A percentile compares a stretch with the other conserved stretches of the same genome.
Evolutionary conservation across 1,140 invertebrate species (phyloP).

Genomic region (Aporrectodea caliginosa): DNA sequence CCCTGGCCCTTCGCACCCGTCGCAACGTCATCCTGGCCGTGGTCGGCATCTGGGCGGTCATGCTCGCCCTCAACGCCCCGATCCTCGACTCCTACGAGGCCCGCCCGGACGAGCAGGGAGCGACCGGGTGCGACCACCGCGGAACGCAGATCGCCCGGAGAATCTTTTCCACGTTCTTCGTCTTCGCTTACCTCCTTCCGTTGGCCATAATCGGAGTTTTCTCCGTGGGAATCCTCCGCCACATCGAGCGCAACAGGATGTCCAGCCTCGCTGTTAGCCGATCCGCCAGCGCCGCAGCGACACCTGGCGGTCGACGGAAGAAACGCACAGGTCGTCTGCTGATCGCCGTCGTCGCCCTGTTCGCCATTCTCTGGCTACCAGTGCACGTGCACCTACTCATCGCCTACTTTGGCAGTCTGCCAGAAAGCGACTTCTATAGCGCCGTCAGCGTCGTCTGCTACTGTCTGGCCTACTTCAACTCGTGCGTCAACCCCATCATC

Average conservation of each 20-base stretch:
- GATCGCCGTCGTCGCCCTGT: constrained; percentile 84
- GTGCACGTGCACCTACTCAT: constrained; percentile 65
- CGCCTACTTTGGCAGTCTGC: constrained; percentile 36
- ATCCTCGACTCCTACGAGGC: constrained; percentile 20
- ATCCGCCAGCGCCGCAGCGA: not conserved
- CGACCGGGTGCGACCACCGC: constrained; percentile 23
- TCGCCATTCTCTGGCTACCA: constrained; percentile 87
- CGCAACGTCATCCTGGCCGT: constrained; percentile 4
- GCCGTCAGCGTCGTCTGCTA: constrained; percentile 13
- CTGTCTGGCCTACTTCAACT: constrained; percentile 40
- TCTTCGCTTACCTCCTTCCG: constrained; percentile 32
- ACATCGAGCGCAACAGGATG: constrained; percentile 20
- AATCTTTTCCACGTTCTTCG: constrained; percentile 31
- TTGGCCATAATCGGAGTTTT: constrained; percentile 5
- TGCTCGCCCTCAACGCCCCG: constrained; percentile 16
- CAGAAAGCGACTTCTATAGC: constrained; percentile 8
- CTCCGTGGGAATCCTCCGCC: constrained; percentile 8
- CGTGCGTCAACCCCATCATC: constrained; percentile 69
- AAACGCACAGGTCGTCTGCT: constrained; percentile 84
- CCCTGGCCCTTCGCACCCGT: constrained; percentile 14
- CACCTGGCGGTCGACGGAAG: constrained; percentile 56
- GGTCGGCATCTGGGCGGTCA: constrained; percentile 10
- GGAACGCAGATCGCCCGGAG: not conserved
- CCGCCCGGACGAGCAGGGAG: not conserved
- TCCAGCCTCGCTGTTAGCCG: no score